These are phyloP conservation scores for Bombus vancouverensis DNA, from an alignment of 1,140 invertebrate species.

Conservation along the genomic window DNA sequence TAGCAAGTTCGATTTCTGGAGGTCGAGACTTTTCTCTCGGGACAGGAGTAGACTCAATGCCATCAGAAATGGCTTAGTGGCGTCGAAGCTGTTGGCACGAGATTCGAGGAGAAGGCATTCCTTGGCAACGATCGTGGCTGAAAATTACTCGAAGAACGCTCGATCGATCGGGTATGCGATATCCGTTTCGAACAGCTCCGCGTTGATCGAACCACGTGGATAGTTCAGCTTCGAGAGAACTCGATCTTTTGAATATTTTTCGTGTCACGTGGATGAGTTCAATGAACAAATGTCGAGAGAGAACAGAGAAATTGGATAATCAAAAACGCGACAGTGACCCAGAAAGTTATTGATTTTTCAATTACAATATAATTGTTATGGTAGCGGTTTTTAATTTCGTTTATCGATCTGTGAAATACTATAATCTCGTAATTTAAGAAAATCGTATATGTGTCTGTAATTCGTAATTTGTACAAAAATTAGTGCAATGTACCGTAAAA, in stretches of 20 bases:
- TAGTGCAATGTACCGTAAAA: no score
- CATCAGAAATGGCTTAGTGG: slow-evolving; percentile 36
- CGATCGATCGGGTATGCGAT: slow-evolving; percentile 35
- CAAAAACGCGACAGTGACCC: no score
- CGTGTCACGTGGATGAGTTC: background rate
- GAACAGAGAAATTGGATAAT: background rate
- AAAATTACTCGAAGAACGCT: slow-evolving; percentile 45
- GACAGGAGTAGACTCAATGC: slow-evolving; percentile 18
- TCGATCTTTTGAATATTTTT: background rate
- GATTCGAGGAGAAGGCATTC: slow-evolving; percentile 21
- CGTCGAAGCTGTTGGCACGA: slow-evolving; percentile 21
- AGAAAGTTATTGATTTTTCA: no score
- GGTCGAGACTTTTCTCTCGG: slow-evolving; percentile 18
- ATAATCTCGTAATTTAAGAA: no score
- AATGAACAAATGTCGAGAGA: no score
- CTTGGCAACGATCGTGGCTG: slow-evolving; percentile 42
- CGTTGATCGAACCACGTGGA: slow-evolving; percentile 9
- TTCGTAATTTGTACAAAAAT: no score
- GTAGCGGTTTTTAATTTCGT: no score
- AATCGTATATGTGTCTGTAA: no score
- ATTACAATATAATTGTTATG: no score
- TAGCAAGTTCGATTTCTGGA: background rate
- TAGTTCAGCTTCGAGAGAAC: background rate
- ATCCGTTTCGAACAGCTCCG: slow-evolving; percentile 7
- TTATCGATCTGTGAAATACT: no score